A percentile compares a stretch with the other conserved stretches of the same genome.
Evolutionary conservation across 2,113 vertebrate genomes (phyloP).

Genomic region (Tychaedon coryphoeus): DNA sequence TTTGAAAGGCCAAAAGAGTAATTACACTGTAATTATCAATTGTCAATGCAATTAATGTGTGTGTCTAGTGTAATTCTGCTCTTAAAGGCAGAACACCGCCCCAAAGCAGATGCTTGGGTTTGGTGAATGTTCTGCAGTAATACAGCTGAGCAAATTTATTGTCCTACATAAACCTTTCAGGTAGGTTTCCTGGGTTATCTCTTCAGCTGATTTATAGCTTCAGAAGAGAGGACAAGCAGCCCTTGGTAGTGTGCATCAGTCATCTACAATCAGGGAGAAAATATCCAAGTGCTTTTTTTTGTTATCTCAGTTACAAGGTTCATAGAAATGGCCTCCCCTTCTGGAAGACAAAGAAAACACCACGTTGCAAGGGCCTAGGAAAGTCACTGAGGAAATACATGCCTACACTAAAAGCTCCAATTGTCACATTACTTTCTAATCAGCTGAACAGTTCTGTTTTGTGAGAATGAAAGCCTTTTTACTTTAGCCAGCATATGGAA

Average conservation of each 20-base stretch:
- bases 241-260: not conserved
- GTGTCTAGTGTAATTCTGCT: not conserved
- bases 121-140: not conserved
- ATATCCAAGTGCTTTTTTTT: not conserved
- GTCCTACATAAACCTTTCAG: not conserved
- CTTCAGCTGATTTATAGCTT: not conserved
- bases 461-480: not conserved
- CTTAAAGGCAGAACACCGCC: not conserved
- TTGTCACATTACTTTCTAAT: not conserved
- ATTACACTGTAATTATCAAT: not conserved
- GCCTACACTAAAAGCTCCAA: not conserved
- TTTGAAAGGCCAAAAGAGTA: not conserved
- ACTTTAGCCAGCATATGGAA: not conserved
- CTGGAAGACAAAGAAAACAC: not conserved
- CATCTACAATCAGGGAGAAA: not conserved
- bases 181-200: not conserved
- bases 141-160: not conserved
- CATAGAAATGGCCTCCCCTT: not conserved
- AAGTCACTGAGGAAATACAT: not conserved
- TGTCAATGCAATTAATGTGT: not conserved
- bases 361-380: fast-evolving
- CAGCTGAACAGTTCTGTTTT: not conserved
- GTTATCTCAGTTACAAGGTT: not conserved
- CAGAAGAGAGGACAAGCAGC: not conserved
- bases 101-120: not conserved